A percentile compares a stretch with the other conserved stretches of the same genome.
Conservation (phyloP, 1,140 invertebrate genomes). For the Drosophila sturtevanti region DNA sequence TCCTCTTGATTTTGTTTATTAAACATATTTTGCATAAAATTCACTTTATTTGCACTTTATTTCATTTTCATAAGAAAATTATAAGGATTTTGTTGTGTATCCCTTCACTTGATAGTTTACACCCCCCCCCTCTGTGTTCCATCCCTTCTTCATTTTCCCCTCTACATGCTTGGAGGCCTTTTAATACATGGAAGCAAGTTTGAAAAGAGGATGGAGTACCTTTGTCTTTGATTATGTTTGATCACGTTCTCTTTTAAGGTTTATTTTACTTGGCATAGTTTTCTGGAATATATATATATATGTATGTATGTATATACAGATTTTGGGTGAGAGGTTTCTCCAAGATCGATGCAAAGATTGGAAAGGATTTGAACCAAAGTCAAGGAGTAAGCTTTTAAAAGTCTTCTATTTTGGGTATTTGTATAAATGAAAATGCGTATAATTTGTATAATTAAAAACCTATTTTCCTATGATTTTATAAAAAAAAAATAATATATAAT, state of each 20-base stretch:
- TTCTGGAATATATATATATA: neutral
- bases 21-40: constrained; percentile 79
- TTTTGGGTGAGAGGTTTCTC: neutral
- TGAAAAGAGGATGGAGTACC: constrained; percentile 26
- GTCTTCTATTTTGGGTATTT: no score
- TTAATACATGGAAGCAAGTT: neutral
- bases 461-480: no score
- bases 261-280: constrained; percentile 52
- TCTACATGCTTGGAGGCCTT: no score
- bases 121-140: neutral
- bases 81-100: constrained; percentile 39
- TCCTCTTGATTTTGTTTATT: constrained; percentile 76
- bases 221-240: constrained; percentile 71
- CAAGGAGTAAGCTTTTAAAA: no score
- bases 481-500: no score
- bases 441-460: no score
- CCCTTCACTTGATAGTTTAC: constrained; percentile 51
- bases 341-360: neutral
- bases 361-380: neutral
- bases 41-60: constrained; percentile 80
- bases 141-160: no score
- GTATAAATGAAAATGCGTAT: no score
- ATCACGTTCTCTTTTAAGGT: constrained; percentile 63
- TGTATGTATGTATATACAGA: neutral
- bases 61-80: constrained; percentile 70